Evolutionary conservation across 2,113 vertebrate species (phyloP), one percentile per base, ranked within the genome.

Genomic region (Centropus bengalensis): DNA sequence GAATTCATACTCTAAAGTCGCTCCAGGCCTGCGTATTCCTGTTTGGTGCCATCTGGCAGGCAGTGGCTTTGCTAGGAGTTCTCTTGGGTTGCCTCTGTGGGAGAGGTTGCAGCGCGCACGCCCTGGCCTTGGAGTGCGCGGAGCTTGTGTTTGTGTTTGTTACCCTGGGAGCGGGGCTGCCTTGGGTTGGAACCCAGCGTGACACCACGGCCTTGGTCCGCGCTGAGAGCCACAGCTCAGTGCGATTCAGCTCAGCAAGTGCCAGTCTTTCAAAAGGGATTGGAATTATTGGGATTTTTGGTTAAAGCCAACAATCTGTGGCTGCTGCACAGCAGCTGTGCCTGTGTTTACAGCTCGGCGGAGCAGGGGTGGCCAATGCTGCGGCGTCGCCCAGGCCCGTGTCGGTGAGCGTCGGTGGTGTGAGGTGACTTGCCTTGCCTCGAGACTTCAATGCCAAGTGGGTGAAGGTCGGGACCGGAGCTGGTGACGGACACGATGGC

Each of bases 401-500:
- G 17, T 56, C 16, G 5, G 42, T 62, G 49, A 36, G 33, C 40
- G 5, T 13, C 21, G 19, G 15, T 22, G 2, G 3, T 8, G 28
- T 32, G 56, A 26, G 12, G 8, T 26, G 32, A 8, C 33, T 17
- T 8, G 2, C 19, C 51, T 24, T 12, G 38, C 33, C 14, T 58
- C 45, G 6, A 12, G 3, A 42, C 62, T 23, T 40, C n/a, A 13
- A 30, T 36, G 8, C 27, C 4, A 14, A 14, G 26, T 1, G 7
- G 7, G 21, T 49, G 0, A 6, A 23, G 5, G 22, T 7, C 18
- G 47, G 33, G 44, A 64, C 8, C 10, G 7, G 42, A 33, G 44
- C 24, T 45, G 20, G 11, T 15, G 27, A 14, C 30, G 26, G 42
- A 76, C 1, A 0, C 1, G 5, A 14, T 2, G 2, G 16, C 67